These are phyloP conservation scores for Chloroceryle amazona DNA, from an alignment of 2,797 vertebrate genomes.

Conservation along the genomic window DNA sequence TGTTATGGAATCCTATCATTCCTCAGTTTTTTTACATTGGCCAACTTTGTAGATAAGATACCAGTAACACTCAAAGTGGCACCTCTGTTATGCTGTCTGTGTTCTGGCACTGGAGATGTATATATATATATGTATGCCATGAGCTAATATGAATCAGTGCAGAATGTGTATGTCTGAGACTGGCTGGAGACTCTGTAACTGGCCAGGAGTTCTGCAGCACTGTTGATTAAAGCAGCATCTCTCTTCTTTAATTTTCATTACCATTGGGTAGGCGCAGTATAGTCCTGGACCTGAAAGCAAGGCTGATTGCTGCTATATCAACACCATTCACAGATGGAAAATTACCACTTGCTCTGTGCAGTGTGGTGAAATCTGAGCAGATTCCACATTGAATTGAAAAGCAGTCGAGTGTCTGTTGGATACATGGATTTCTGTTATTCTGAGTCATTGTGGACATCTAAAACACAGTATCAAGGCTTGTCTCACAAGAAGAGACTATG, in stretches of 20 bases:
- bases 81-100: not conserved
- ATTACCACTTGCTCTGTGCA: not conserved
- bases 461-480: not conserved
- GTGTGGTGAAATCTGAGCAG: not conserved
- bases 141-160: not conserved
- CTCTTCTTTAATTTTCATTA: not conserved
- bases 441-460: not conserved
- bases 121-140: not conserved
- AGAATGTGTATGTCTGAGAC: accelerated
- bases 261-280: not conserved
- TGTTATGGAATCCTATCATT: not conserved
- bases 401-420: not conserved
- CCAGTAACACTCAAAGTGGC: not conserved
- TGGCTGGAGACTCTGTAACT: not conserved
- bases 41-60: not conserved
- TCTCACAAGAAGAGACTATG: not conserved
- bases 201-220: not conserved
- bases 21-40: not conserved
- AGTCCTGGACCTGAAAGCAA: not conserved
- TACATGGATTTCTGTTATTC: not conserved
- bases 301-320: not conserved
- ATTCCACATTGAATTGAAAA: not conserved
- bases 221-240: not conserved
- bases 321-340: not conserved
- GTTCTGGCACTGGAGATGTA: not conserved